Conservation (phyloP, 2,888 invertebrate genomes). For the Ormyrus rosae region DNA sequence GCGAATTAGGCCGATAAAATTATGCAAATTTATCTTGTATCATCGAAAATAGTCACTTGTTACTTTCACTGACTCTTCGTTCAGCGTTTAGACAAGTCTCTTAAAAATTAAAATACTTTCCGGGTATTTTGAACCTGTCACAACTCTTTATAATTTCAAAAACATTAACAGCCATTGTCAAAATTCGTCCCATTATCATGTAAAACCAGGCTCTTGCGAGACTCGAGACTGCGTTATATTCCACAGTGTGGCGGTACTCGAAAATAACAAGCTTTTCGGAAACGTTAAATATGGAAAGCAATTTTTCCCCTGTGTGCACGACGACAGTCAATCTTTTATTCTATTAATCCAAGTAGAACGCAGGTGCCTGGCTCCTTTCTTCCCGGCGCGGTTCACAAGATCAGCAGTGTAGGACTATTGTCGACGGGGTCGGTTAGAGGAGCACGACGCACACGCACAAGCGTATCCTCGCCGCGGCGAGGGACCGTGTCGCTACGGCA, state of each 20-base stretch:
- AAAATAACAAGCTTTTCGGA: conserved; percentile 1
- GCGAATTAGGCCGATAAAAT: neutral
- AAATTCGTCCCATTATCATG: conserved; percentile 3
- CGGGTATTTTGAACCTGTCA: neutral
- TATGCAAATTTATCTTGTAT: neutral
- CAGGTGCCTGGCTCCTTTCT: conserved; percentile 20
- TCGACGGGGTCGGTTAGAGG: neutral
- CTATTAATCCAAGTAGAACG: neutral
- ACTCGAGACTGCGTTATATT: neutral
- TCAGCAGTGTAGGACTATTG: neutral
- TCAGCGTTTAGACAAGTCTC: neutral
- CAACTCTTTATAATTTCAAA: conserved; percentile 5
- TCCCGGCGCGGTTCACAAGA: neutral
- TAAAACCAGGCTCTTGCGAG: conserved; percentile 1
- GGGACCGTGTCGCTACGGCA: conserved; percentile 63
- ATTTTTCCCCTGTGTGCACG: conserved; percentile 21
- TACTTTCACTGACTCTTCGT: neutral
- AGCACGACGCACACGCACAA: neutral
- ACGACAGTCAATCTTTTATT: conserved; percentile 11
- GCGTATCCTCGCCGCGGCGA: neutral
- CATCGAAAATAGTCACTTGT: too few relatives aligned
- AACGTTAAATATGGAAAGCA: conserved; percentile 46
- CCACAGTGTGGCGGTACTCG: neutral
- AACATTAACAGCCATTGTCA: neutral
- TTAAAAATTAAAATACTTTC: conserved; percentile 9